Evolutionary conservation across 2,113 vertebrate genomes (phyloP), one percentile per base, ranked within the genome.

Genomic region (Corythoichthys haematopterus): DNA sequence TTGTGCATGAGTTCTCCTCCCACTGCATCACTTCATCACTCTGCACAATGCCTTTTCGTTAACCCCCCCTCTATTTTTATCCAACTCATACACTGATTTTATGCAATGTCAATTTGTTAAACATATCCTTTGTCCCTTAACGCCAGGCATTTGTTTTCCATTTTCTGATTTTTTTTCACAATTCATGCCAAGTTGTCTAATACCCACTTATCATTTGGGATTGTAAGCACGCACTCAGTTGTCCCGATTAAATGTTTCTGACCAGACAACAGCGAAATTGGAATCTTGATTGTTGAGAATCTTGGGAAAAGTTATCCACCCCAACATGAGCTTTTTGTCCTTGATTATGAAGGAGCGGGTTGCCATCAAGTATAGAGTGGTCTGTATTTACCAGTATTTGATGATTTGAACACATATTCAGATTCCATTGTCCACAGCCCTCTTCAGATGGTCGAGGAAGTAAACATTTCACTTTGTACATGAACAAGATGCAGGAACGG

Each of bases 401-500:
- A 55, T 55, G 1, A 55, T 28, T 28, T 28, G 20, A 52, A 52
- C 9, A 55, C 28, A 33, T 10, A 35, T 4, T 55, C 20, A 28
- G 28, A 55, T 33, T 35, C 20, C 20, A 11, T 55, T 53, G 9
- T 13, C 14, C 4, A 10, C 3, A 55, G 6, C 16, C 4, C n/a
- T 8, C 50, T 8, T 20, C 4, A 20, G n/a, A 52, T 52, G n/a
- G 50, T 70, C 38, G 46, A 37, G 2, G 2, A 58, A 52, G 16
- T 43, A 57, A 64, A 75, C 59, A 8, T 48, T 66, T 15, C 64
- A 60, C 65, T 56, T 68, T 59, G 47, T n/a, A 28, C 67, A 57
- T 37, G 68, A 59, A 4, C 63, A n/a, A 70, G 80, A 74, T 70
- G 11, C 6, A 43, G 16, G 15, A n/a, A 38, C 40, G 2, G 70